Percentiles rank a stretch among this genome's conserved stretches.
Evolutionary conservation across 2,888 invertebrate species (phyloP).

Genomic region (Idaea biselata): DNA sequence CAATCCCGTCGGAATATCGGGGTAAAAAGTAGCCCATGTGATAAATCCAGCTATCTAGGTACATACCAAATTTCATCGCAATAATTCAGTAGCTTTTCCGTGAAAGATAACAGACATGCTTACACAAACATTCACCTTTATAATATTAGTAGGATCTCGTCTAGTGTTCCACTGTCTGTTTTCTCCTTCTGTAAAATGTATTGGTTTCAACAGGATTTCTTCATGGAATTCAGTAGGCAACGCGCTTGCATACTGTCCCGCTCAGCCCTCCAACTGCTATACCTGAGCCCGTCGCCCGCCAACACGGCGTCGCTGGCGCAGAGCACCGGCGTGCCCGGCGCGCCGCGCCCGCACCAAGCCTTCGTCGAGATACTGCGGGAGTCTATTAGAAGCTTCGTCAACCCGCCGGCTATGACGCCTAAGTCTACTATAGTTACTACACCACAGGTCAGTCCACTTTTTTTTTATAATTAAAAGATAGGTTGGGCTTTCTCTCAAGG

Average conservation of each 20-base stretch:
- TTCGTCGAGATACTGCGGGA: slow-evolving; percentile 92
- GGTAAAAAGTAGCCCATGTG: too few relatives aligned
- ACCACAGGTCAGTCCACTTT: slow-evolving; percentile 80
- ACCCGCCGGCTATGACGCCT: slow-evolving; percentile 91
- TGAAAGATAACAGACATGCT: too few relatives aligned
- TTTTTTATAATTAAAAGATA: too few relatives aligned
- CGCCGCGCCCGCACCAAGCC: slow-evolving; percentile 62
- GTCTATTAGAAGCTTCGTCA: slow-evolving; percentile 92
- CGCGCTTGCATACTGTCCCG: slow-evolving; percentile 95
- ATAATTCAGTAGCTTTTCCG: too few relatives aligned
- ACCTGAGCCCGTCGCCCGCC: slow-evolving; percentile 79
- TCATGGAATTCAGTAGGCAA: slow-evolving; percentile 94
- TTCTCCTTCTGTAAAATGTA: too few relatives aligned
- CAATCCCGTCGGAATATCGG: too few relatives aligned
- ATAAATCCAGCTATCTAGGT: too few relatives aligned
- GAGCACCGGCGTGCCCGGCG: slow-evolving; percentile 48
- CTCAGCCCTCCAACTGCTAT: slow-evolving; percentile 92
- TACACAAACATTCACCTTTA: too few relatives aligned
- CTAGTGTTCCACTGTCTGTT: too few relatives aligned
- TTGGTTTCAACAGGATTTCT: slow-evolving; percentile 86
- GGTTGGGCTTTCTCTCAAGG: too few relatives aligned
- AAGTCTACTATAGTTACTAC: slow-evolving; percentile 85
- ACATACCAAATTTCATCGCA: too few relatives aligned
- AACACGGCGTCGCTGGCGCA: slow-evolving; percentile 55
- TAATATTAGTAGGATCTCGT: too few relatives aligned